phyloP scores from a whole-genome alignment of 2,888 invertebrate species.

The Drosophila monieri region DNA sequence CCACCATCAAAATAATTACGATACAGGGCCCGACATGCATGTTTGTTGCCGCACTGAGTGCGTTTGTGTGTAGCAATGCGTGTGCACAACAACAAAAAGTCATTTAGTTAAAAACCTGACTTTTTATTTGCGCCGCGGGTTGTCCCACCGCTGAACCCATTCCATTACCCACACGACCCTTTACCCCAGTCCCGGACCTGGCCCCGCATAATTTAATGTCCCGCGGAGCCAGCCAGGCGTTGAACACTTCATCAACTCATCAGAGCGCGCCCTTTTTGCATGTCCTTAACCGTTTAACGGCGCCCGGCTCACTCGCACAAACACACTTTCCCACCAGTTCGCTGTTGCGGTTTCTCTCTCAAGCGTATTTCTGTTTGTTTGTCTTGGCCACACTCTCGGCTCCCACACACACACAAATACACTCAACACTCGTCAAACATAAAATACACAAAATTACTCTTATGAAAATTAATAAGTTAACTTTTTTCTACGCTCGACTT shows the following conservation, averaged over 20 bases:
- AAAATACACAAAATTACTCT: slow-evolving; percentile 82
- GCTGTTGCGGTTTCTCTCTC: slow-evolving; percentile 55
- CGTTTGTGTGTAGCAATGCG: slow-evolving; percentile 79
- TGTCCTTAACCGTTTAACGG: slow-evolving; percentile 77
- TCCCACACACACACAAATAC: slow-evolving; percentile 13
- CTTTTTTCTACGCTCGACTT: slow-evolving; percentile 66
- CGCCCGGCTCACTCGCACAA: slow-evolving; percentile 56
- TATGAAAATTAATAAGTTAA: slow-evolving; percentile 82
- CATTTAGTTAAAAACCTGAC: slow-evolving; percentile 80
- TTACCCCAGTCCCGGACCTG: slow-evolving; percentile 3
- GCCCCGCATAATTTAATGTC: slow-evolving; percentile 28
- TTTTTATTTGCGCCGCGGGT: slow-evolving; percentile 79
- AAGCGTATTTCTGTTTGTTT: slow-evolving; percentile 43
- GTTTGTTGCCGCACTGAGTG: slow-evolving; percentile 64
- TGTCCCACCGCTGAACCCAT: slow-evolving; percentile 37
- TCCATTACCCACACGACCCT: slow-evolving; percentile 7
- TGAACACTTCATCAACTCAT: slow-evolving; percentile 80
- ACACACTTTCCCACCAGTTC: slow-evolving; percentile 46
- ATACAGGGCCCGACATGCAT: slow-evolving; percentile 72
- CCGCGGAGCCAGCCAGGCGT: slow-evolving; percentile 70
- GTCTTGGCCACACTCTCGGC: slow-evolving; percentile 38
- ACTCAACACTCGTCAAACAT: slow-evolving; percentile 54
- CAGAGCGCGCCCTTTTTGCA: slow-evolving; percentile 79
- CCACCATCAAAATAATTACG: slow-evolving; percentile 80
- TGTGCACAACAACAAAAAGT: slow-evolving; percentile 80